phyloP scores from a whole-genome alignment of 2,113 vertebrate genomes.

The Oophaga pumilio region DNA sequence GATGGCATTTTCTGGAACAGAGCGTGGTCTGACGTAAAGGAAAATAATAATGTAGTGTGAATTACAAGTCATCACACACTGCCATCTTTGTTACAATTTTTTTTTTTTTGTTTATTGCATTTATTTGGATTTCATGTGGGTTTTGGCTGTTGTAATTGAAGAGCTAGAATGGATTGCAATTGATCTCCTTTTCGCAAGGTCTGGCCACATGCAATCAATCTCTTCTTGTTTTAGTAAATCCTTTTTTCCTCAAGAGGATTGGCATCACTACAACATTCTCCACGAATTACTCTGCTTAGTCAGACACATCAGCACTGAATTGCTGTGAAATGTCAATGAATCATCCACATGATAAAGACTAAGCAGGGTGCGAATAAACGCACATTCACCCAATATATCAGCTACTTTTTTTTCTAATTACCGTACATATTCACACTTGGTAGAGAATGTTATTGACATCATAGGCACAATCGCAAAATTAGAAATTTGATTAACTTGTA shows the following conservation, averaged over 20 bases:
- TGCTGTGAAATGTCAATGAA: conserved; percentile 29
- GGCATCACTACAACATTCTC: conserved; percentile 21
- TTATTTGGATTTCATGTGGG: neutral
- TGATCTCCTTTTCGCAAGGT: neutral
- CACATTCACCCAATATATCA: neutral
- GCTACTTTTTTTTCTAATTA: neutral
- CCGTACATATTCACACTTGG: neutral
- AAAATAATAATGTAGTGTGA: neutral
- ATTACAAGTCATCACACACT: neutral
- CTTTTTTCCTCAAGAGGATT: conserved; percentile 8
- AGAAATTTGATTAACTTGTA: too few species aligned
- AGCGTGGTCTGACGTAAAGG: neutral
- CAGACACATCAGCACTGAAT: conserved; percentile 17
- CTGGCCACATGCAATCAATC: conserved; percentile 28
- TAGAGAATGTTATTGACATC: neutral
- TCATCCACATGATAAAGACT: neutral
- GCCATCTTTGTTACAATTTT: neutral
- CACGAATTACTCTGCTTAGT: conserved; percentile 18
- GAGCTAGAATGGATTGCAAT: conserved; percentile 3
- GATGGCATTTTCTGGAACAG: neutral
- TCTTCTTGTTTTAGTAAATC: conserved; percentile 8
- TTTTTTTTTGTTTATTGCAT: neutral
- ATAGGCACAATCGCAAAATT: neutral
- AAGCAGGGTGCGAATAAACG: neutral
- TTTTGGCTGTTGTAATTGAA: neutral